These are phyloP conservation scores for Smutsia temminckii DNA, from an alignment of 2,797 vertebrate genomes.

Conservation along the genomic window DNA sequence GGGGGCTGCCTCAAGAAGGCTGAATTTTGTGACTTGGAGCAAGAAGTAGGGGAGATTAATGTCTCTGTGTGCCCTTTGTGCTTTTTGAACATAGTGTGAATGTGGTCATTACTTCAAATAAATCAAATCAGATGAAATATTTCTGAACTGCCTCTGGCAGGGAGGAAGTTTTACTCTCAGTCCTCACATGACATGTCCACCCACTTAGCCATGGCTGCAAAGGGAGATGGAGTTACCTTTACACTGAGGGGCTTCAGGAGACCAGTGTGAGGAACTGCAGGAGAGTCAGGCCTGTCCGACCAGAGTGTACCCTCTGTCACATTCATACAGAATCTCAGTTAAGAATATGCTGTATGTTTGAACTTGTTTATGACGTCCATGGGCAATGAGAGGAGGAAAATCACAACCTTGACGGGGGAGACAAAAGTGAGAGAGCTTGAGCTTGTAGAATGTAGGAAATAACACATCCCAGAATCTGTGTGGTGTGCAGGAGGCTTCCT, in stretches of 20 bases:
- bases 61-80: neutral
- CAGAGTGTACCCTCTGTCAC: neutral
- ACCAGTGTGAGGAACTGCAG: accelerated
- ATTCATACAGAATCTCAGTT: too few relatives aligned
- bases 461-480: neutral
- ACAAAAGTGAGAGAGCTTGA: too few relatives aligned
- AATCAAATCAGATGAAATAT: neutral
- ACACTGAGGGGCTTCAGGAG: slow-evolving; percentile 20
- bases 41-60: neutral
- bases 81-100: neutral
- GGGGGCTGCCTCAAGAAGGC: neutral
- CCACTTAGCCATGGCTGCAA: neutral
- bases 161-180: neutral
- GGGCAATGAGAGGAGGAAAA: too few relatives aligned
- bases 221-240: slow-evolving; percentile 57
- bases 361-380: too few relatives aligned
- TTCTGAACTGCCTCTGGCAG: neutral
- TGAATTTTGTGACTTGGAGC: neutral
- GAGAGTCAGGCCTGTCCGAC: neutral
- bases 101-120: neutral
- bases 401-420: too few relatives aligned
- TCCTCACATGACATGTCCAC: neutral
- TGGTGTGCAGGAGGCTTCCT: neutral
- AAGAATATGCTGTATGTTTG: too few relatives aligned
- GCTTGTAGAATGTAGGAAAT: too few relatives aligned